Evolutionary conservation across 2,888 invertebrate genomes (phyloP).

Genomic region (Epicampocera succincta): DNA sequence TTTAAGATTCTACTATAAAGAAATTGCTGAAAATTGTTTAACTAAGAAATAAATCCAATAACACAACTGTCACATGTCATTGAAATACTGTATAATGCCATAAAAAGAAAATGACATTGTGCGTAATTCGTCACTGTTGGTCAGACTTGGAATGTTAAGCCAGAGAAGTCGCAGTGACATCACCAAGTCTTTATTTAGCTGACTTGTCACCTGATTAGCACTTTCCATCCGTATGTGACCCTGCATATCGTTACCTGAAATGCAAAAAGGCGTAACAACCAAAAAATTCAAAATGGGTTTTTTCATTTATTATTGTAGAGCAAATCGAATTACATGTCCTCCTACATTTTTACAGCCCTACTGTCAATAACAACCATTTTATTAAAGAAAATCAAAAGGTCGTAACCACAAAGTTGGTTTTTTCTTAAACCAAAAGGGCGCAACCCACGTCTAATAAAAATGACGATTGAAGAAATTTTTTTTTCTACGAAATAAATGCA

Average conservation of each 20-base stretch:
- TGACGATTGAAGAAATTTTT: too few relatives aligned
- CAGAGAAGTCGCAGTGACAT: conserved; percentile 17
- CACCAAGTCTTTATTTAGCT: conserved; percentile 33
- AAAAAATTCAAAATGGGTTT: too few relatives aligned
- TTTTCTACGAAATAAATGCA: too few relatives aligned
- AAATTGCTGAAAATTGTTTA: conserved; percentile 4
- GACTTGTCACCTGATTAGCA: conserved; percentile 55
- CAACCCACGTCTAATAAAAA: too few relatives aligned
- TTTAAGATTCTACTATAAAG: conserved; percentile 9
- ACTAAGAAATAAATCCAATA: not conserved
- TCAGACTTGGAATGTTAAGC: not conserved
- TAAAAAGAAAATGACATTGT: conserved; percentile 13
- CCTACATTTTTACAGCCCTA: too few relatives aligned
- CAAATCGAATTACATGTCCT: too few relatives aligned
- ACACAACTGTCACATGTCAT: conserved; percentile 51
- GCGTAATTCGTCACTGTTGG: not conserved
- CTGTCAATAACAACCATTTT: too few relatives aligned
- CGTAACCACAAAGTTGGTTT: too few relatives aligned
- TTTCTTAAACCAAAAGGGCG: too few relatives aligned
- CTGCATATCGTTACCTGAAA: not conserved
- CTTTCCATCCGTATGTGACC: conserved; percentile 23
- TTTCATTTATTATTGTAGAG: too few relatives aligned
- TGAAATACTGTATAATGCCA: not conserved
- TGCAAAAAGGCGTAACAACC: not conserved
- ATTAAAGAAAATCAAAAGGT: too few relatives aligned